A percentile compares a stretch with the other conserved stretches of the same genome.
Evolutionary conservation across 2,797 vertebrate genomes (phyloP).

Genomic region (Xenopus petersii): DNA sequence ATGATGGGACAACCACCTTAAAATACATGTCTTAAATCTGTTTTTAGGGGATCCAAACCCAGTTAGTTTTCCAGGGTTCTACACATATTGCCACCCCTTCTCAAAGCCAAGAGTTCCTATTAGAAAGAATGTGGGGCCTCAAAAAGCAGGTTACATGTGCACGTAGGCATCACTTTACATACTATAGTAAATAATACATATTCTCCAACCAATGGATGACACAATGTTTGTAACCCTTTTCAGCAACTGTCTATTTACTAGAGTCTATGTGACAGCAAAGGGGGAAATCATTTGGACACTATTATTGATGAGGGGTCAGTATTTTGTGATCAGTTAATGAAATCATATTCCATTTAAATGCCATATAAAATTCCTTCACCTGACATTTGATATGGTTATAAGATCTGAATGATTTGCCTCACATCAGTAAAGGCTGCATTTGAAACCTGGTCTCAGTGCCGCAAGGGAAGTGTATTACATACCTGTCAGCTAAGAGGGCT

Average conservation of each 20-base stretch:
- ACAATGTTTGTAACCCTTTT: not conserved
- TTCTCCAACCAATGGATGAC: not conserved
- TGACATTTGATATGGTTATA: conserved; percentile 55
- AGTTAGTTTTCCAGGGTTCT: too few species aligned
- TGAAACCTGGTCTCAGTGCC: conserved; percentile 60
- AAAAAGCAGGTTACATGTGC: too few species aligned
- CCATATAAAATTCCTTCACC: conserved; percentile 47
- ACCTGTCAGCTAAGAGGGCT: conserved; percentile 58
- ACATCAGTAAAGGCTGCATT: conserved; percentile 54
- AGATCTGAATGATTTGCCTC: conserved; percentile 58
- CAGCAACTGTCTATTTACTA: not conserved
- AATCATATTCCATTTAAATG: conserved; percentile 44
- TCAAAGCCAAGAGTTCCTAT: too few species aligned
- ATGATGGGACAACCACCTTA: too few species aligned
- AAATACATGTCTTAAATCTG: too few species aligned
- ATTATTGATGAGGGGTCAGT: conserved; percentile 34
- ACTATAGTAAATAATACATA: too few species aligned
- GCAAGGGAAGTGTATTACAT: conserved; percentile 54
- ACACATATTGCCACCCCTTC: too few species aligned
- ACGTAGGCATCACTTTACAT: too few species aligned
- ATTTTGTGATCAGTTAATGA: conserved; percentile 55
- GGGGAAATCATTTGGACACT: not conserved
- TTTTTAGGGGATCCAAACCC: too few species aligned
- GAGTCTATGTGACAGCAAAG: not conserved
- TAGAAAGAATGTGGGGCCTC: too few species aligned